A percentile compares a stretch with the other conserved stretches of the same genome.
Conservation (phyloP, 37 sponge, comb jelly and placozoan species). For the Chondrilla cf. caribensis region DNA sequence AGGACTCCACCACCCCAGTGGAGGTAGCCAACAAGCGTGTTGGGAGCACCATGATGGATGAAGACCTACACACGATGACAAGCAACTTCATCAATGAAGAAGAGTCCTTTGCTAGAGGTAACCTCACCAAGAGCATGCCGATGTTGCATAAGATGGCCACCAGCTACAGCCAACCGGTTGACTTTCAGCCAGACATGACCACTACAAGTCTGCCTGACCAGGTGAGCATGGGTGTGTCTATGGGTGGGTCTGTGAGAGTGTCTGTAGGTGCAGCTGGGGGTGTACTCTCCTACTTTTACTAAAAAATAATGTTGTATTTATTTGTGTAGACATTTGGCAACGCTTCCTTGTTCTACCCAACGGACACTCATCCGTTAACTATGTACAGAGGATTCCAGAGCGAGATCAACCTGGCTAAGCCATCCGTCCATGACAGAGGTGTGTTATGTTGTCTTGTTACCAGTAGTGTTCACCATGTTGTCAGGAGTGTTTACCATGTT, state of each 20-base stretch:
- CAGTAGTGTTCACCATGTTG: no score
- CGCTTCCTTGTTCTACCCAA: no score
- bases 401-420: no score
- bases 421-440: no score
- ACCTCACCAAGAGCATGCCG: conserved; percentile 6
- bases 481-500: no score
- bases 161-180: background rate
- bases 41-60: background rate
- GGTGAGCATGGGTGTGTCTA: background rate
- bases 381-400: no score
- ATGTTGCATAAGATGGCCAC: no score
- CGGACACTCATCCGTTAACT: no score
- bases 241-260: background rate
- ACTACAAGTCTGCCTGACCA: background rate
- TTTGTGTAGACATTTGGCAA: no score
- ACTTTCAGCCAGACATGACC: background rate
- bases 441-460: no score
- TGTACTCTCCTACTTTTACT: no score
- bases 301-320: no score
- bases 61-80: background rate
- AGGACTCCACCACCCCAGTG: background rate
- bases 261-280: background rate
- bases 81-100: background rate
- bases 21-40: background rate
- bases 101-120: background rate